Evolutionary conservation across 2,113 vertebrate species (phyloP).

Genomic region (Vidua chalybeata): DNA sequence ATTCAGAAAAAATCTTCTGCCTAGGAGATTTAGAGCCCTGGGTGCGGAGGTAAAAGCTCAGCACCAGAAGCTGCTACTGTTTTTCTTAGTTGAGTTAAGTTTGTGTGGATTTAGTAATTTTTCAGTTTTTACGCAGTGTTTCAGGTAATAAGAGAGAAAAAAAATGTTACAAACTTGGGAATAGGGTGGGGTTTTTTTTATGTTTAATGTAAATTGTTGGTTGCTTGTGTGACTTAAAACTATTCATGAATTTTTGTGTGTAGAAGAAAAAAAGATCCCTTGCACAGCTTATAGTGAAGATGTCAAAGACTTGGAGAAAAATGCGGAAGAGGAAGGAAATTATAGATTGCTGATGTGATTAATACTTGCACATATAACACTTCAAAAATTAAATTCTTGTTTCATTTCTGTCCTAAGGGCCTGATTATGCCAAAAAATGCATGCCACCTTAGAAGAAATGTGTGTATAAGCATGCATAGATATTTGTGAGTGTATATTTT

Average conservation of each 20-base stretch:
- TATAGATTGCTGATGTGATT: background rate
- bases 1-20: background rate
- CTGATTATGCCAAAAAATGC: background rate
- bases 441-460: background rate
- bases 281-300: background rate
- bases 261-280: background rate
- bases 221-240: constrained; percentile 39
- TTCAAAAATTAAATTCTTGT: background rate
- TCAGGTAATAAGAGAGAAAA: background rate
- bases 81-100: constrained; percentile 34
- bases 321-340: background rate
- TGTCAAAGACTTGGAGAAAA: background rate
- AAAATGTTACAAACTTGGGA: constrained; percentile 8
- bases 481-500: background rate
- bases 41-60: background rate
- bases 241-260: background rate
- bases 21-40: background rate
- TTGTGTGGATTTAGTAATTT: constrained; percentile 28
- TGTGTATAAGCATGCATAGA: background rate
- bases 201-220: constrained; percentile 46
- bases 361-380: background rate
- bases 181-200: constrained; percentile 3
- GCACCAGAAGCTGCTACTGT: background rate
- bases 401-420: background rate
- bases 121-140: constrained; percentile 20